Percentiles rank a stretch among this genome's conserved stretches.
Evolutionary conservation across 2,797 vertebrate genomes (phyloP).

Genomic region (Platalea minor): DNA sequence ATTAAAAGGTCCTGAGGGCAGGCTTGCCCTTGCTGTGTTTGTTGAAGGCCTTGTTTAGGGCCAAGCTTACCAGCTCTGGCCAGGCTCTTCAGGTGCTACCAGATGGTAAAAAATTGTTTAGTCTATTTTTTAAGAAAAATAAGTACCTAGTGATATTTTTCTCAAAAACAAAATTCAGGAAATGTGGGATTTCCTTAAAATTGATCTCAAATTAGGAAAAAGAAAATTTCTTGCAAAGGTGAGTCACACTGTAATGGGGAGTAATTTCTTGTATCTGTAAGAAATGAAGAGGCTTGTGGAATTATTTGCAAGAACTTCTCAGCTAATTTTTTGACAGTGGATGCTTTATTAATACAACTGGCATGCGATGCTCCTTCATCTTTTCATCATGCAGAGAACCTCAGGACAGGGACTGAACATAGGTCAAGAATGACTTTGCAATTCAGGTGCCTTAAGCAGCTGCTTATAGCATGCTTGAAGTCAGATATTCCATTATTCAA

Average conservation of each 20-base stretch:
- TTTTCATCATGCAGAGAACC: not conserved
- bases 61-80: not conserved
- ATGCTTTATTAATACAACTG: not conserved
- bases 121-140: not conserved
- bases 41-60: not conserved
- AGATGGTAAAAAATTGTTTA: fast-evolving
- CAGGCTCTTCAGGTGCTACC: not conserved
- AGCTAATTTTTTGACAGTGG: not conserved
- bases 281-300: not conserved
- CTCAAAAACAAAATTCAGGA: not conserved
- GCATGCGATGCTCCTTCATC: not conserved
- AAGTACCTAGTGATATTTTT: not conserved
- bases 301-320: not conserved
- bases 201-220: not conserved
- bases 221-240: not conserved
- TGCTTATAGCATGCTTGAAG: not conserved
- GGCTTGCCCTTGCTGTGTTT: not conserved
- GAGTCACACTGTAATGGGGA: not conserved
- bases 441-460: not conserved
- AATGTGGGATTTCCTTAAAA: not conserved
- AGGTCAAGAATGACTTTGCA: not conserved
- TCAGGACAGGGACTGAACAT: fast-evolving
- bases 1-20: not conserved
- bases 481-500: not conserved
- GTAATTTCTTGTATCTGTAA: not conserved